Base-by-base conservation (phyloP, 2,797 vertebrate genomes). In the Scyliorhinus canicula region DNA sequence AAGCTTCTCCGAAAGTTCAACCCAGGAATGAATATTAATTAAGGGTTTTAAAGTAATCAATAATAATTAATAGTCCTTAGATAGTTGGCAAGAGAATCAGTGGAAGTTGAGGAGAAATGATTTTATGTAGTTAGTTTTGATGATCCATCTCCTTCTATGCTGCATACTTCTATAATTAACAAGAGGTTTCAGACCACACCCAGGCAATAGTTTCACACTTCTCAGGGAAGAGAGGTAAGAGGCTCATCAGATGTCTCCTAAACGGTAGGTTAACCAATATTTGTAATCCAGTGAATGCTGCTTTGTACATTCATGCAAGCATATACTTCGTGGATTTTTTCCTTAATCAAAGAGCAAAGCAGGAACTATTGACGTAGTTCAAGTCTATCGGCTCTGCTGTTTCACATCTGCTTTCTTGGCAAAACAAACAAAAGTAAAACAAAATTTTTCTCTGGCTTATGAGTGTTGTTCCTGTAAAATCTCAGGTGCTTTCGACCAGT, bases 1-100 rank as follows among this genome's bases (percentile, higher is more conserved):
- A n/a, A n/a, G n/a, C n/a, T n/a, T n/a, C n/a, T n/a, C n/a, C n/a
- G n/a, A n/a, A n/a, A n/a, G n/a, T n/a, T n/a, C n/a, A n/a, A n/a
- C n/a, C n/a, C n/a, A n/a, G 57, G 85, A 57, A 88, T 57, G 28
- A 88, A 88, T 57, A 88, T n/a, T 88, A 88, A 31, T 88, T 50
- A 52, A 52, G 16, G 7, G 14, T 26, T 84, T 84, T 1, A 84
- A 44, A 21, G 16, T 47, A 47, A 82, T 82, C 50, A 47, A 50
- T 55, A 88, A 57, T 57, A 86, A 28, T 86, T 35, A 88, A 88
- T 28, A 16, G 28, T 31, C 12, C 7, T 35, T 7, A 57, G 47
- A 28, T 88, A 88, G 57, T 26, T 31, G 82, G 47, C 82, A 85
- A 3, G 8, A 28, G 26, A 85, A 50, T 31, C 31, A 52, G 9